Evolutionary conservation across 2,113 vertebrate species (phyloP), one percentile per base, ranked within the genome.

Genomic region (Tachysurus fulvidraco): DNA sequence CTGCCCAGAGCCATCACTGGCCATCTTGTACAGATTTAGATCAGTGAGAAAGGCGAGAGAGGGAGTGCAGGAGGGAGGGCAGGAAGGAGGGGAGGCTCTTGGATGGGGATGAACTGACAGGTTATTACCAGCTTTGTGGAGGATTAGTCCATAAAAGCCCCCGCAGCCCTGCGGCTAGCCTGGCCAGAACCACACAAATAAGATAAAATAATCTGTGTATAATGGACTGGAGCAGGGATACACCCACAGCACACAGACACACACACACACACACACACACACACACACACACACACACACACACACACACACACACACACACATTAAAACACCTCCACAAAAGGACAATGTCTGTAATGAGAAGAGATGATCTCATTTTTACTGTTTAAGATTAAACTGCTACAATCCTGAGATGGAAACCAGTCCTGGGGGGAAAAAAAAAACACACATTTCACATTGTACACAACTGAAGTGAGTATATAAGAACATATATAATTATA

Each of bases 61-160:
- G 84, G 55, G 85, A 85, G 71, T n/a, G 59, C 74, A 84, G 64
- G 62, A 78, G 13, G 65, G 36, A 67, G 78, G 71, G 44, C 74
- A 84, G 69, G 76, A 89, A 85, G 79, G 67, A 73, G 36, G 85
- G 69, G 88, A 80, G 90, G 91, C 83, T 90, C 87, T 89, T 94
- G 93, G 92, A 93, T 92, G 64, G 84, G 90, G 90, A 92, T 93
- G 93, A 94, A 94, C 93, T 95, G 94, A 95, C 94, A 96, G 94
- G 95, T 95, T 96, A 95, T 96, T 95, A 95, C 91, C 88, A 93
- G 93, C 93, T 95, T 95, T 95, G 93, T 93, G 91, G 91, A 90
- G 93, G 94, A 95, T 96, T 94, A 95, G 92, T 93, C 93, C 91
- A 94, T 93, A 92, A 95, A 95, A 94, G 92, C 92, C 91, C 92